These are phyloP conservation scores for Archocentrus centrarchus DNA, from an alignment of 2,113 vertebrate species.

Conservation along the genomic window DNA sequence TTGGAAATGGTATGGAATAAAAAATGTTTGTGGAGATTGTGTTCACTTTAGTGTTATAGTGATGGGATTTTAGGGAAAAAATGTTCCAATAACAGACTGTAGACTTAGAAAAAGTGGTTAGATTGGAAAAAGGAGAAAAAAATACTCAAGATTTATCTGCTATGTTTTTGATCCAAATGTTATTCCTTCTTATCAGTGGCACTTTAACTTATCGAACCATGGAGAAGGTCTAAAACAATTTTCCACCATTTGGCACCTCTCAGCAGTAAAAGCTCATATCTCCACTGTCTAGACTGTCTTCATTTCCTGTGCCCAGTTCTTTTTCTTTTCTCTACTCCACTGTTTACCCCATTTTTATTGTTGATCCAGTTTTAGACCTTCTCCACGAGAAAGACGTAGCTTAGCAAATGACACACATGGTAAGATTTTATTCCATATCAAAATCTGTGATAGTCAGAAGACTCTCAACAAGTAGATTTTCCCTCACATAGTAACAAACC, in stretches of 20 bases:
- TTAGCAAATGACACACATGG: neutral
- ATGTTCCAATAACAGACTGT: neutral
- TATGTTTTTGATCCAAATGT: slow-evolving; percentile 11
- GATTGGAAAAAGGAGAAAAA: neutral
- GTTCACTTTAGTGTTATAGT: neutral
- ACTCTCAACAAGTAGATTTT: neutral
- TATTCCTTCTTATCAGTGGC: slow-evolving; percentile 4
- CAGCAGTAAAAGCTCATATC: slow-evolving; percentile 27
- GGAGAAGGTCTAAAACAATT: slow-evolving; percentile 14
- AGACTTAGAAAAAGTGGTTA: neutral
- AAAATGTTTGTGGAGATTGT: neutral
- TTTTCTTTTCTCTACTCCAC: neutral
- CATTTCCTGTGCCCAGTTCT: neutral
- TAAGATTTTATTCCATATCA: neutral
- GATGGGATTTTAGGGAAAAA: neutral
- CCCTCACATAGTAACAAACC: slow-evolving; percentile 3
- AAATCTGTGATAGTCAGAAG: neutral
- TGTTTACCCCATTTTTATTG: slow-evolving; percentile 7
- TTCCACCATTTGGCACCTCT: slow-evolving; percentile 16
- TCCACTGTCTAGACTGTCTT: slow-evolving; percentile 22
- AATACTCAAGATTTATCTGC: neutral
- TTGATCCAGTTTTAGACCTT: neutral
- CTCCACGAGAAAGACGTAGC: neutral
- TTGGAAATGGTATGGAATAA: neutral
- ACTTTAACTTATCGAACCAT: slow-evolving; percentile 14